Evolutionary conservation across 1,140 invertebrate genomes (phyloP), one percentile per base, ranked within the genome.

Genomic region (Diachasma alloeum): DNA sequence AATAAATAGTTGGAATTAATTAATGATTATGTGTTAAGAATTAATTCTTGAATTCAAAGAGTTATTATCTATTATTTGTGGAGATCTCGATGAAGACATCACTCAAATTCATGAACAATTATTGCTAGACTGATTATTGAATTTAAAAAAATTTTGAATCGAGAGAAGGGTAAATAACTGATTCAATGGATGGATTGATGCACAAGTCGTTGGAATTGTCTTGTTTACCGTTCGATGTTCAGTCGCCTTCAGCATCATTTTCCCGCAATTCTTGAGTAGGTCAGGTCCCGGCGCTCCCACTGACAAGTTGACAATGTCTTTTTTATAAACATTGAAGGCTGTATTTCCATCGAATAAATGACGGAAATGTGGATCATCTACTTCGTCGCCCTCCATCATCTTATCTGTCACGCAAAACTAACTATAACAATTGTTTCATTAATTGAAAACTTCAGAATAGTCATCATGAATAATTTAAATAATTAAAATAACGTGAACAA

Each of bases 241-340:
- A 0, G 91, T 90, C 0, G 91, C 90, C 79, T 83, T 84, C 22
- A 85, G 81, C 71, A 92, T 87, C 66, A 91, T 87, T 31, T 90
- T 84, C 17, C 83, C 83, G 46, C 91, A 91, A 36, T 87, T 75
- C 74, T 88, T 80, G 0, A 92, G 84, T 2, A 91, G 78, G 79
- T 92, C 91, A 22, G 91, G 90, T 5, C 91, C 91, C 6, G 91
- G 91, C 24, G 90, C 90, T 19, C 91, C 91, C 8, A 91, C 91
- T 4, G 91, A 90, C 13, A 92, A 81, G 74, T 92, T 92, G 5
- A 87, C 83, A 5, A 88, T 73, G 22, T 85, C 80, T 0, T 83
- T 79, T 26, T 88, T 84, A 68, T 92, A 92, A 10, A 92, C 91
- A 84, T 92, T 91, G 56, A 89, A 87, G 0, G 83, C 72, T 8